Percentiles rank a stretch among this genome's conserved stretches.
phyloP scores from a whole-genome alignment of 2,113 vertebrate species.

The Dipodomys stephensi region DNA sequence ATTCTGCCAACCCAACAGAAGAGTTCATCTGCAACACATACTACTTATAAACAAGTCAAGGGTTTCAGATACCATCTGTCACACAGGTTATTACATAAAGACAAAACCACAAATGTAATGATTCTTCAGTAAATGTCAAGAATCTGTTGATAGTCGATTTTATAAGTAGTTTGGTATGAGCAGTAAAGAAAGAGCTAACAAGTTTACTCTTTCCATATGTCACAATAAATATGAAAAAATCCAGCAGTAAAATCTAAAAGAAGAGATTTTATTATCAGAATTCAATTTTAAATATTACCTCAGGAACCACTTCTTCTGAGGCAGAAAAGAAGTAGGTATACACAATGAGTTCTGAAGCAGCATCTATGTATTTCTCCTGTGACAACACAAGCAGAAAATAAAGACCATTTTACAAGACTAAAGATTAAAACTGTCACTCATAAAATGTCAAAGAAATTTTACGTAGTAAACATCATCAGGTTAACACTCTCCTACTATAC shows the following conservation, averaged over 20 bases:
- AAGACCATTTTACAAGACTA: background rate
- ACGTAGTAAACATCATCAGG: background rate
- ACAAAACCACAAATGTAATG: background rate
- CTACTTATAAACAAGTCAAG: background rate
- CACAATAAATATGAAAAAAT: background rate
- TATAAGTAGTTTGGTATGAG: background rate
- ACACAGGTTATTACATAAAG: background rate
- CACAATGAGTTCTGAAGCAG: conserved; percentile 97
- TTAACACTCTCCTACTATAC: background rate
- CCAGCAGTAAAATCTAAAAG: background rate
- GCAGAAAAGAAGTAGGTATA: conserved; percentile 98
- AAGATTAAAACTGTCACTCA: conserved; percentile 10
- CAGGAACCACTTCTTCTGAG: conserved; percentile 93
- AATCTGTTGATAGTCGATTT: background rate
- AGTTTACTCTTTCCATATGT: background rate
- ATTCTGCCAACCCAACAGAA: background rate
- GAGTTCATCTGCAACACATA: background rate
- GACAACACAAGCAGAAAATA: conserved; percentile 72
- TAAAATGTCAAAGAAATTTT: background rate
- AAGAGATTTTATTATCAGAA: background rate
- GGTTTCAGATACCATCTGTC: background rate
- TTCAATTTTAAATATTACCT: conserved; percentile 87
- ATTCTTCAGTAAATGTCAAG: background rate
- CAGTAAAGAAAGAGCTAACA: background rate
- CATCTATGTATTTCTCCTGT: conserved; percentile 97